Percentiles rank a stretch among this genome's conserved stretches.
These are phyloP conservation scores for Parasteatoda tepidariorum DNA, from an alignment of 1,140 invertebrate species.

Conservation along the genomic window DNA sequence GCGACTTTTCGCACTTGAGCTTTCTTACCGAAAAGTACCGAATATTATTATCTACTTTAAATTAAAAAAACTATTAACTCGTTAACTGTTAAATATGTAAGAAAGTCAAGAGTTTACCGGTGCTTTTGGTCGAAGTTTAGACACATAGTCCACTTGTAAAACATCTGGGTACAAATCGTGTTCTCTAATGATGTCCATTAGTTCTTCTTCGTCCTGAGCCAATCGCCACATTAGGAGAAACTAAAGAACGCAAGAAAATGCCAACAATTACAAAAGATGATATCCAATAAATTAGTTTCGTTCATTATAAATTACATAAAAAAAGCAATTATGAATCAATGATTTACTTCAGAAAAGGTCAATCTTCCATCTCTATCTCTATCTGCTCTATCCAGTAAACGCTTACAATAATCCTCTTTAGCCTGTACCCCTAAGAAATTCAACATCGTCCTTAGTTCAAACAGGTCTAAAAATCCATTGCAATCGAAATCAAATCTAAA, in stretches of 20 bases:
- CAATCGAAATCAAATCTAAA: conserved; percentile 39
- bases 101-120: background rate
- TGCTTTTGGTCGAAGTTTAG: no score
- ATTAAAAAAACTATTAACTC: no score
- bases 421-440: conserved; percentile 17
- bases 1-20: no score
- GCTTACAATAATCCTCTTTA: background rate
- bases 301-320: background rate
- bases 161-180: conserved; percentile 30
- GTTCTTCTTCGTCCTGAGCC: conserved; percentile 14
- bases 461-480: conserved; percentile 10
- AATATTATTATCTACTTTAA: no score
- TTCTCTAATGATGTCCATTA: conserved; percentile 14
- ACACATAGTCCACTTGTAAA: no score
- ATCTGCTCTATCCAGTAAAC: conserved; percentile 5
- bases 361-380: conserved; percentile 31
- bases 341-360: conserved; percentile 17
- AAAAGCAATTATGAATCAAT: background rate
- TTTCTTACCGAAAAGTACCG: no score
- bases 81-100: no score
- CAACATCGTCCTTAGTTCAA: conserved; percentile 29
- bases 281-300: background rate
- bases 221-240: conserved; percentile 19
- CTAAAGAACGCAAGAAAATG: background rate
- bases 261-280: background rate